A percentile compares a stretch with the other conserved stretches of the same genome.
phyloP scores from a whole-genome alignment of 2,113 vertebrate species.

The Nicator chloris region DNA sequence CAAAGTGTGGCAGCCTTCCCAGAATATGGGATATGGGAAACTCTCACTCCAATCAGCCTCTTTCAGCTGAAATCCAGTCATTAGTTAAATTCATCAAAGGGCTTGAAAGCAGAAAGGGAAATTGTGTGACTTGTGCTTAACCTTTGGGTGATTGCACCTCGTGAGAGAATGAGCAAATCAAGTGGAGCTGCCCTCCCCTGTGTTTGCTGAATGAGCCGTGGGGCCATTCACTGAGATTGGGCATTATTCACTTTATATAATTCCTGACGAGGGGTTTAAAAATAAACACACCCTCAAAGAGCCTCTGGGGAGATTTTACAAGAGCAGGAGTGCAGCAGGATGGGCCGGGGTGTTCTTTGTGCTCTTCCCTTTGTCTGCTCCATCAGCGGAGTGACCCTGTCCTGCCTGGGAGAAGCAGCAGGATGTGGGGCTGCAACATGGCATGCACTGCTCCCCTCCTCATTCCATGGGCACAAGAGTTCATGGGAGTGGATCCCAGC shows the following conservation, averaged over 20 bases:
- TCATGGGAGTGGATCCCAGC: too few relatives aligned
- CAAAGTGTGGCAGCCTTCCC: neutral
- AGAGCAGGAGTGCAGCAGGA: neutral
- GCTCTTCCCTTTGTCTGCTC: neutral
- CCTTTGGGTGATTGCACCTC: slow-evolving; percentile 58
- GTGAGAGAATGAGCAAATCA: slow-evolving; percentile 56
- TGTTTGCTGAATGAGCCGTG: neutral
- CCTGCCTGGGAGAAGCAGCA: neutral
- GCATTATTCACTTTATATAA: neutral
- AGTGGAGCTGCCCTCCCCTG: slow-evolving; percentile 50
- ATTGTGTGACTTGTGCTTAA: slow-evolving; percentile 43
- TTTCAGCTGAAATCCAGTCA: slow-evolving; percentile 40
- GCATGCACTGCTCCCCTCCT: accelerated
- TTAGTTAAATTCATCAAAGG: slow-evolving; percentile 48
- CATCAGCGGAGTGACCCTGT: neutral
- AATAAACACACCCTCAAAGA: neutral
- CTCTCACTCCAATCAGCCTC: neutral
- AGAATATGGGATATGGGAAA: neutral
- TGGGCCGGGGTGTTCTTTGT: neutral
- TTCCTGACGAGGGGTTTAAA: slow-evolving; percentile 34
- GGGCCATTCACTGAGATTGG: neutral
- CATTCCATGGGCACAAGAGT: neutral
- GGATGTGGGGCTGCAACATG: accelerated
- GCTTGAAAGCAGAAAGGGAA: slow-evolving; percentile 39
- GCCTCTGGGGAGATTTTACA: neutral